A percentile compares a stretch with the other conserved stretches of the same genome.
phyloP scores from a whole-genome alignment of 1,140 invertebrate species.

The Drosophila kohkoa region DNA sequence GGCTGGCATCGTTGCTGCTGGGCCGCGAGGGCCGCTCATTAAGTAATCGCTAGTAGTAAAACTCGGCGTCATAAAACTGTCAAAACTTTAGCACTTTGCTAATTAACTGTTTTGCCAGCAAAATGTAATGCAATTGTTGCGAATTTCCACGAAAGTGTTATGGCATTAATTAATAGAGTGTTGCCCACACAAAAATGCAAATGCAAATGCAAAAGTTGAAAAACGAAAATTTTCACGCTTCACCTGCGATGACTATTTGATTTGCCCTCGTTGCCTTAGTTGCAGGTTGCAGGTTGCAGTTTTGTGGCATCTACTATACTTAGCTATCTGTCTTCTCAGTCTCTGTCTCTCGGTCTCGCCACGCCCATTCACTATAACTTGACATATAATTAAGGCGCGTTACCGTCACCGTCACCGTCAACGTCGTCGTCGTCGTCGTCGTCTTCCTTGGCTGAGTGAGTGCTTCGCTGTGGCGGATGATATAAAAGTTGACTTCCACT shows the following conservation, averaged over 20 bases:
- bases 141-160: slow-evolving; percentile 3
- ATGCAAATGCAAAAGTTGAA: background rate
- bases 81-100: slow-evolving; percentile 40
- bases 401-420: background rate
- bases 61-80: slow-evolving; percentile 27
- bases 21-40: slow-evolving; percentile 16
- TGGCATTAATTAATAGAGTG: slow-evolving; percentile 7
- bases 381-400: slow-evolving; percentile 47
- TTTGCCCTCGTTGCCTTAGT: slow-evolving; percentile 19
- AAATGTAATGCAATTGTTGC: slow-evolving; percentile 13
- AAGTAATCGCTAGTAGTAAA: slow-evolving; percentile 26
- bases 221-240: no score
- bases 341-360: slow-evolving; percentile 7
- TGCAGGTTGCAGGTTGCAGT: slow-evolving; percentile 4
- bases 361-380: slow-evolving; percentile 36
- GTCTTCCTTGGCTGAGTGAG: background rate
- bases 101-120: slow-evolving; percentile 32
- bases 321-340: slow-evolving; percentile 17
- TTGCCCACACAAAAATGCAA: background rate
- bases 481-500: slow-evolving; percentile 48
- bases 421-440: background rate
- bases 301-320: slow-evolving; percentile 26
- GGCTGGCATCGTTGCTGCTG: background rate
- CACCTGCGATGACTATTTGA: background rate
- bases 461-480: slow-evolving; percentile 12